A percentile compares a stretch with the other conserved stretches of the same genome.
These are phyloP conservation scores for Beroe forskalii DNA, from an alignment of 37 sponge, comb jelly and placozoan species.

Conservation along the genomic window DNA sequence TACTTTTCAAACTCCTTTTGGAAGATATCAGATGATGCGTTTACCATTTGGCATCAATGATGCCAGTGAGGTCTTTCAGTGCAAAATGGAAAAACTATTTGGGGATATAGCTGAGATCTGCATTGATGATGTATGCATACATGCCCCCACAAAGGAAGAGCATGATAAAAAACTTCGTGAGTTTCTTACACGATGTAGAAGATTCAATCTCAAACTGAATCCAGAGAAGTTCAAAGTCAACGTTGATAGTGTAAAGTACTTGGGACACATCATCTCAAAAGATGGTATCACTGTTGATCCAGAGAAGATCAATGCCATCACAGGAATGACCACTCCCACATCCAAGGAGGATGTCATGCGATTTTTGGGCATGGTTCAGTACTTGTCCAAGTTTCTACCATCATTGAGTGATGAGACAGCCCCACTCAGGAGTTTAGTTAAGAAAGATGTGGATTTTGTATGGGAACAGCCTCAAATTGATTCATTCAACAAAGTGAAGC, in stretches of 20 bases:
- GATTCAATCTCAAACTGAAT: constrained; percentile 2
- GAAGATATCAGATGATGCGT: constrained; percentile 68
- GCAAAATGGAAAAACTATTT: constrained; percentile 68
- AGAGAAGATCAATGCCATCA: constrained; percentile 68
- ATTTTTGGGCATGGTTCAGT: constrained; percentile 67
- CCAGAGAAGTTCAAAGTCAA: constrained; percentile 62
- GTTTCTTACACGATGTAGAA: background rate
- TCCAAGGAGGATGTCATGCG: constrained; percentile 67
- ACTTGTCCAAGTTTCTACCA: constrained; percentile 69
- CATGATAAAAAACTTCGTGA: constrained; percentile 1
- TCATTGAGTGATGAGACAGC: constrained; percentile 53
- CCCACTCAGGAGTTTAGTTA: constrained; percentile 66
- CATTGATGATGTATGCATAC: constrained; percentile 68
- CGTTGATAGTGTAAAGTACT: constrained; percentile 65
- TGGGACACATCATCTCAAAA: constrained; percentile 69
- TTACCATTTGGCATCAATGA: constrained; percentile 73
- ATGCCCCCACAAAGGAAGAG: constrained; percentile 19
- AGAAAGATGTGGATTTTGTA: constrained; percentile 66
- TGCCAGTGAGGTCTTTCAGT: constrained; percentile 74
- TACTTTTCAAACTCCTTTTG: constrained; percentile 72
- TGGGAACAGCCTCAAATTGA: constrained; percentile 66
- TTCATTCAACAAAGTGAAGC: constrained; percentile 65
- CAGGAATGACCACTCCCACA: constrained; percentile 69
- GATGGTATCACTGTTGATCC: constrained; percentile 69
- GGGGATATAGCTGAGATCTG: background rate